phyloP scores from a whole-genome alignment of 1,140 invertebrate species.

The Drosophila quadrilineata region DNA sequence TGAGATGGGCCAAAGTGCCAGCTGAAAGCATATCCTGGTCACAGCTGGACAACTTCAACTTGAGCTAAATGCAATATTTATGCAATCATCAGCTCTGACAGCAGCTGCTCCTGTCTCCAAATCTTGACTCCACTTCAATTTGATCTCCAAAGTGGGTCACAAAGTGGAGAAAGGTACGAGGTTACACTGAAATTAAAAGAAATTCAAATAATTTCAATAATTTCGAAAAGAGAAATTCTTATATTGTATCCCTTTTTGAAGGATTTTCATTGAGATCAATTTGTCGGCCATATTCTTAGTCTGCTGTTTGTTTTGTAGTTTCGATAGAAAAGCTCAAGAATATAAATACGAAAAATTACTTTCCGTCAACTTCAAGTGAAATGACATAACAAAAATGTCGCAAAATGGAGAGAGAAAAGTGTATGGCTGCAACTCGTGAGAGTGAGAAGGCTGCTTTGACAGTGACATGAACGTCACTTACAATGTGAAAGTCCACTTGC shows the following conservation, averaged over 20 bases:
- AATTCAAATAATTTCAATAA: no score
- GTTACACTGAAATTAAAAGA: no score
- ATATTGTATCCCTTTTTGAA: no score
- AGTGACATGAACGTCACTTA: constrained; percentile 74
- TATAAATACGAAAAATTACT: constrained; percentile 26
- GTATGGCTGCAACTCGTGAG: constrained; percentile 21
- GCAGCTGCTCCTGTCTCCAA: no score
- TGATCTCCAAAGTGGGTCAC: neutral
- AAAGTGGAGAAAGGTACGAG: no score
- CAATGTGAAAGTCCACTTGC: constrained; percentile 60
- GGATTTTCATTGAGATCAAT: no score
- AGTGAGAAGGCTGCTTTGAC: constrained; percentile 43
- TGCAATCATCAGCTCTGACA: constrained; percentile 18
- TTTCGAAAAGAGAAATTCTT: no score
- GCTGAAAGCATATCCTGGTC: constrained; percentile 19
- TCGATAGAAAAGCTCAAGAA: neutral
- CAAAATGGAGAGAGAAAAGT: constrained; percentile 8
- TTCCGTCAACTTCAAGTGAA: constrained; percentile 20
- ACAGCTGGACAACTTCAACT: constrained; percentile 20
- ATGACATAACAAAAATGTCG: constrained; percentile 17
- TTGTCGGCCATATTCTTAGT: no score
- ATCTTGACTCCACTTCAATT: neutral
- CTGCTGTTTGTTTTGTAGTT: no score
- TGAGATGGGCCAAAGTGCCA: constrained; percentile 43
- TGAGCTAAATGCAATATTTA: constrained; percentile 14